A percentile compares a stretch with the other conserved stretches of the same genome.
Conservation (phyloP, 1,140 invertebrate genomes). For the Drosophila busckii region DNA sequence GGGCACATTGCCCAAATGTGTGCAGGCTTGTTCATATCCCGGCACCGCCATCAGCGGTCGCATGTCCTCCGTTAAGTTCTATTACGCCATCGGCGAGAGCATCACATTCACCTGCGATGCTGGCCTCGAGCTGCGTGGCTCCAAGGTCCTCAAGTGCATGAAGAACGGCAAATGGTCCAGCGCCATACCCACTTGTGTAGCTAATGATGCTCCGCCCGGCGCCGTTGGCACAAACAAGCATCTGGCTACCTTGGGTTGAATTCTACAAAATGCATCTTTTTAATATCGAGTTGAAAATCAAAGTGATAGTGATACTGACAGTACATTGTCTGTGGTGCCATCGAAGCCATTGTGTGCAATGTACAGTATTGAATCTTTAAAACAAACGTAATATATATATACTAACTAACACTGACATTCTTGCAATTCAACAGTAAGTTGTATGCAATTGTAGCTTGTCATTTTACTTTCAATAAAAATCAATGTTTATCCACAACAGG, state of each 20-base stretch:
- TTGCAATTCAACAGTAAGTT: slow-evolving; percentile 58
- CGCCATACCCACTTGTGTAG: slow-evolving; percentile 85
- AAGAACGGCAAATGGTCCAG: slow-evolving; percentile 92
- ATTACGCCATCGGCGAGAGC: slow-evolving; percentile 91
- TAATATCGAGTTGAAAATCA: slow-evolving; percentile 51
- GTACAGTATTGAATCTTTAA: too few species aligned
- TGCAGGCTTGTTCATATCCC: slow-evolving; percentile 90
- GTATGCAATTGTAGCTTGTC: slow-evolving; percentile 49
- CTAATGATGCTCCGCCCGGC: slow-evolving; percentile 43
- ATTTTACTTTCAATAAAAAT: slow-evolving; percentile 60
- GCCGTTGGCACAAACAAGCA: slow-evolving; percentile 41
- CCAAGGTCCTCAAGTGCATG: slow-evolving; percentile 86
- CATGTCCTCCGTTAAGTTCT: slow-evolving; percentile 92
- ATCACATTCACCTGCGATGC: slow-evolving; percentile 90
- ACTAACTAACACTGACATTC: slow-evolving; percentile 55
- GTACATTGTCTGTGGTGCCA: too few species aligned
- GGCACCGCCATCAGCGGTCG: slow-evolving; percentile 90
- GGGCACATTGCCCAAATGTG: slow-evolving; percentile 89
- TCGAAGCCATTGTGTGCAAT: too few species aligned
- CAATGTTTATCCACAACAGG: neutral
- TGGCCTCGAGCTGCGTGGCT: slow-evolving; percentile 86
- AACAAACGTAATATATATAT: slow-evolving; percentile 64
- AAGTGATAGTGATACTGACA: slow-evolving; percentile 73
- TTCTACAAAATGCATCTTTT: neutral
- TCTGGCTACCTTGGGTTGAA: slow-evolving; percentile 51